These are phyloP conservation scores for Motacilla alba DNA, from an alignment of 2,113 vertebrate genomes.

Conservation along the genomic window DNA sequence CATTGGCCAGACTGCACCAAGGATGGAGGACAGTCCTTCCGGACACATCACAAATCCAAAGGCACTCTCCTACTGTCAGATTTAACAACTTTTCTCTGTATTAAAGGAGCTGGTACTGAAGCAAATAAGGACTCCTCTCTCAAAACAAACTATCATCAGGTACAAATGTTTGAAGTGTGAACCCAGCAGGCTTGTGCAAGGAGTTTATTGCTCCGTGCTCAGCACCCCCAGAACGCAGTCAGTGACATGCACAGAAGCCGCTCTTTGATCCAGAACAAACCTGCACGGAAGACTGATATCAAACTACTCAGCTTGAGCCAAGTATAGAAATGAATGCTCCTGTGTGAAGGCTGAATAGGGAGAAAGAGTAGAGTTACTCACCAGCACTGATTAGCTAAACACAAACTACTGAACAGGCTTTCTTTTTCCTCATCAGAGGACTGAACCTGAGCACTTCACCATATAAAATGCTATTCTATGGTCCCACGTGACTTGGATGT, in stretches of 20 bases:
- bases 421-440: neutral
- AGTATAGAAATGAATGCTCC: neutral
- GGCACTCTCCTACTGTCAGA: neutral
- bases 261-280: neutral
- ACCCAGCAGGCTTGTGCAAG: neutral
- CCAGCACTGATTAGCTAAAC: neutral
- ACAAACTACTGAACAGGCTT: neutral
- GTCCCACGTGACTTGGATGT: neutral
- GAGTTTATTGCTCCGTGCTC: accelerated
- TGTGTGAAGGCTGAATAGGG: neutral
- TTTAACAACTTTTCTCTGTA: neutral
- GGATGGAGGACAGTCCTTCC: neutral
- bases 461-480: neutral
- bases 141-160: neutral
- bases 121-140: neutral
- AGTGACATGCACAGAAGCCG: neutral
- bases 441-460: neutral
- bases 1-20: neutral
- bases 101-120: neutral
- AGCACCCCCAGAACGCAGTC: accelerated
- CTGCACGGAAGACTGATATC: neutral
- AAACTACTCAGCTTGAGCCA: neutral
- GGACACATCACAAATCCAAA: neutral
- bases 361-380: neutral
- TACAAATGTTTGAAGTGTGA: neutral